Base-by-base conservation (phyloP, 37 sponge, comb jelly and placozoan genomes). In the Eunapius fragilis region DNA sequence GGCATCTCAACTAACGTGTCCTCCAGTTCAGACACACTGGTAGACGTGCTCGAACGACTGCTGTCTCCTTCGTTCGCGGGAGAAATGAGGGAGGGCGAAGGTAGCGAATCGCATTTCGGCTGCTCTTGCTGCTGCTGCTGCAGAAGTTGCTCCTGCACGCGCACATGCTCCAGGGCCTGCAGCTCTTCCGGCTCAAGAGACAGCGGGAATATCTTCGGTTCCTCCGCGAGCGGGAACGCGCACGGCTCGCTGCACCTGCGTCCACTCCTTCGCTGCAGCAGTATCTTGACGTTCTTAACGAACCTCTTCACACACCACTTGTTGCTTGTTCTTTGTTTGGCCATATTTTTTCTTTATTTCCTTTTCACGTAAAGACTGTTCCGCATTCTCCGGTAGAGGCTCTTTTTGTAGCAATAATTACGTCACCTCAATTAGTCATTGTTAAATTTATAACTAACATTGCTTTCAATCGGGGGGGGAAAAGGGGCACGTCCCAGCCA, bases 1-100 rank as follows among this genome's bases (percentile, higher is more conserved):
- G 71, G 80, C 31, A 34, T 38, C 49, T 83, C 75, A 58, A 49
- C 48, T 14, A 28, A 41, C 25, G 71, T 37, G 9, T 71, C 79
- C 47, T 79, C 79, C 25, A 77, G 58, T 17, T 58, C 58, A 17
- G 58, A 19, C 58, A 58, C 58, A 19, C 58, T 58, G 14, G 58
- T 17, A 19, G 19, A 58, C 17, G 58, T 58, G 58, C 58, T 58
- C 1, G 58, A 58, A 19, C 58, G 14, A 58, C 14, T 58, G 58
- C 58, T 58, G 1, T 58, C 22, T 58, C 47, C 47, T 11, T 45
- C 47, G 47, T 9, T 45, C 9, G 47, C 9, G 47, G 47, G 7
- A 4, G 47, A 11, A 9, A 45, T 11, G 47, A 9, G 7, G 58
- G 0, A 19, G 0, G 58, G 58, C 6, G 58, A 58, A 17, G 58